These are phyloP conservation scores for Nesoenas mayeri DNA, from an alignment of 2,113 vertebrate species.

Conservation along the genomic window DNA sequence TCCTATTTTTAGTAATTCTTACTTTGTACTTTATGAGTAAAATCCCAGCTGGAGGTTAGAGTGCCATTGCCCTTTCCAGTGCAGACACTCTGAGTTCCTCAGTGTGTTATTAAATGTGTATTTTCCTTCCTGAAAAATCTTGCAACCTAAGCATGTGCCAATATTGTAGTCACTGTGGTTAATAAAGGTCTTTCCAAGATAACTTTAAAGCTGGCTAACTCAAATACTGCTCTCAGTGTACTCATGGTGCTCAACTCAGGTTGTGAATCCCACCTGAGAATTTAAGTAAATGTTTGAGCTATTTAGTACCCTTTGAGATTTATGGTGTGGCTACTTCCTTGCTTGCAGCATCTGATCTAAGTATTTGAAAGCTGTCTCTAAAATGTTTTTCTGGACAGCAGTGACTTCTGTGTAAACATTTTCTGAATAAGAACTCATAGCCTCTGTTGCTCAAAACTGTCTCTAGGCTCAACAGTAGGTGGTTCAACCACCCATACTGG, in stretches of 20 bases:
- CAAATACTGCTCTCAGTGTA: background rate
- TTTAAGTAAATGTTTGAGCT: background rate
- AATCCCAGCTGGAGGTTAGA: background rate
- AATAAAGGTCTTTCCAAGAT: background rate
- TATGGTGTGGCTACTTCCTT: background rate
- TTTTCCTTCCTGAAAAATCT: background rate
- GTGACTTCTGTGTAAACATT: background rate
- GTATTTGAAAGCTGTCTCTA: background rate
- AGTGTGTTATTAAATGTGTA: background rate
- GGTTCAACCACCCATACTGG: background rate
- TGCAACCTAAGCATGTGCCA: background rate
- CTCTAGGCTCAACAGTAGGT: background rate
- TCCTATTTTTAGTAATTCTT: background rate
- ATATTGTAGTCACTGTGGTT: background rate
- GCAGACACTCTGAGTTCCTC: background rate
- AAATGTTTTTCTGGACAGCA: background rate
- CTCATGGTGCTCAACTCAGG: background rate
- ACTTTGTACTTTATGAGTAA: background rate
- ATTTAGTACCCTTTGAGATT: background rate
- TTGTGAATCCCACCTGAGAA: background rate
- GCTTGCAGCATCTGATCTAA: background rate
- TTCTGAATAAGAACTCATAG: background rate
- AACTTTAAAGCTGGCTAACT: background rate
- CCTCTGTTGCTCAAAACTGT: background rate
- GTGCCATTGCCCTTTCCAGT: background rate